These are phyloP conservation scores for Melitaea athalia DNA, from an alignment of 2,888 invertebrate species.

Conservation along the genomic window DNA sequence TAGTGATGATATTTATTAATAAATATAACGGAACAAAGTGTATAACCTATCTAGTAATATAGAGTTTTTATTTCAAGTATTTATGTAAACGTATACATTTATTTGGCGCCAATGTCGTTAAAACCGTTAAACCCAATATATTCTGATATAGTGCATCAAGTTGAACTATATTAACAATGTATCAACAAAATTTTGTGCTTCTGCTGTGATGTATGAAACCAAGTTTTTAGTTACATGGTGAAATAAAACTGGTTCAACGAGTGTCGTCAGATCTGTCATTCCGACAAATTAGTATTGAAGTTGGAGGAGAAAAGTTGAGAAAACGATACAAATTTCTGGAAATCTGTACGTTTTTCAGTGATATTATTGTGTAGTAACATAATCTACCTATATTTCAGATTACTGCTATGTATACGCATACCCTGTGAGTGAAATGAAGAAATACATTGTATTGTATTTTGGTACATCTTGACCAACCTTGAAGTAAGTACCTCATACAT, in stretches of 20 bases:
- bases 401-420: slow-evolving; percentile 48
- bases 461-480: slow-evolving; percentile 81
- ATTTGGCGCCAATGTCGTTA: slow-evolving; percentile 79
- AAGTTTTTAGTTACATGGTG: slow-evolving; percentile 54
- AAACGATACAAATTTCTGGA: slow-evolving; percentile 46
- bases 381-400: slow-evolving; percentile 52
- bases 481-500: slow-evolving; percentile 69
- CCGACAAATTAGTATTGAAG: slow-evolving; percentile 57
- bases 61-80: slow-evolving; percentile 38
- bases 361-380: slow-evolving; percentile 20
- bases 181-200: slow-evolving; percentile 25
- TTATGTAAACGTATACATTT: slow-evolving; percentile 78
- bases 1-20: slow-evolving; percentile 46
- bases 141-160: slow-evolving; percentile 38
- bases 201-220: slow-evolving; percentile 32
- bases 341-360: slow-evolving; percentile 20
- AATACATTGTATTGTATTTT: slow-evolving; percentile 62
- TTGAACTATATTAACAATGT: slow-evolving; percentile 37
- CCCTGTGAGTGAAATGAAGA: slow-evolving; percentile 69
- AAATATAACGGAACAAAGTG: slow-evolving; percentile 16
- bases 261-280: slow-evolving; percentile 80
- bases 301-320: slow-evolving; percentile 54
- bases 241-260: slow-evolving; percentile 73
- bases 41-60: slow-evolving; percentile 40
- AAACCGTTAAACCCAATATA: slow-evolving; percentile 69